Evolutionary conservation across 2,113 vertebrate genomes (phyloP).

Genomic region (Lynx canadensis): DNA sequence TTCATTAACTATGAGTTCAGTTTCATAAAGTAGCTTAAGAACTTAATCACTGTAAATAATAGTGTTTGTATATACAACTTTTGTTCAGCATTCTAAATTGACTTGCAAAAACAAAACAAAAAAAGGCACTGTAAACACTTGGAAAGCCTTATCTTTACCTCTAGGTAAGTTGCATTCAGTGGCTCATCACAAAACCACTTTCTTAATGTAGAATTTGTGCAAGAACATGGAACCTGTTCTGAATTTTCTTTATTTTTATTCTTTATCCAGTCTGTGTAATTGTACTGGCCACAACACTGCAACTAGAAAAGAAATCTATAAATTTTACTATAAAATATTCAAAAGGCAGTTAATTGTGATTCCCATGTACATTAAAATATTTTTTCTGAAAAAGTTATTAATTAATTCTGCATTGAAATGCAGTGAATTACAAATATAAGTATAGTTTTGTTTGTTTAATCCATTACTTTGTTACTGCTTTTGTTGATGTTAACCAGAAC

Average conservation of each 20-base stretch:
- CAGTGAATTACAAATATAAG: not conserved
- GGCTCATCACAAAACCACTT: slow-evolving; percentile 73
- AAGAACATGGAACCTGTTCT: slow-evolving; percentile 70
- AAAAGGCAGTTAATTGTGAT: not conserved
- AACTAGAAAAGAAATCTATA: slow-evolving; percentile 66
- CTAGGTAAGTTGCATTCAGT: slow-evolving; percentile 27
- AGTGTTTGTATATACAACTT: not conserved
- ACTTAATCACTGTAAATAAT: not conserved
- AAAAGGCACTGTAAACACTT: not conserved
- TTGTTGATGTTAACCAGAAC: not conserved
- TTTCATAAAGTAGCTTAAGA: not conserved
- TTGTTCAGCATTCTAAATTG: slow-evolving; percentile 7
- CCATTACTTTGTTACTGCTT: not conserved
- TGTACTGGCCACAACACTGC: slow-evolving; percentile 79
- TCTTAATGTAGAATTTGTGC: slow-evolving; percentile 58
- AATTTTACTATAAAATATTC: slow-evolving; percentile 49
- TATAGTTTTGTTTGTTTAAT: slow-evolving; percentile 11
- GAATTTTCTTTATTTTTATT: slow-evolving; percentile 70
- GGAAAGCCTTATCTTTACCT: slow-evolving; percentile 47
- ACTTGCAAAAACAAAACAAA: not conserved
- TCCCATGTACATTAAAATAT: not conserved
- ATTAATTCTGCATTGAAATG: not conserved
- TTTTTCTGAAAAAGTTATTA: not conserved
- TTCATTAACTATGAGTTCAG: not conserved
- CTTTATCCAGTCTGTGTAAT: slow-evolving; percentile 71